Conservation (phyloP, 2,888 invertebrate genomes). For the Brachyptera putata region DNA sequence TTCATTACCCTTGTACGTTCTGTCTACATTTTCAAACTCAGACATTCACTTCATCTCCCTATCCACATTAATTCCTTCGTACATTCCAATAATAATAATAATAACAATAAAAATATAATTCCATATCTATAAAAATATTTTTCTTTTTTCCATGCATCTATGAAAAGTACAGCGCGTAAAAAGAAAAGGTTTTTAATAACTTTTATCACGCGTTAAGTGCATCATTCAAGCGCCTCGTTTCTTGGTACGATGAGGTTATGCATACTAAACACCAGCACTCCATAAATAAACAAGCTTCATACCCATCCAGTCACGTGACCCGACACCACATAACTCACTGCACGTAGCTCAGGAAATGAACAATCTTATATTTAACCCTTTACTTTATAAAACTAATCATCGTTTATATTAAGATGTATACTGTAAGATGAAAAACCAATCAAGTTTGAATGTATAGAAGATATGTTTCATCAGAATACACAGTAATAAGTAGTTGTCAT, state of each 20-base stretch:
- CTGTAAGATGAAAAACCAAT: no score
- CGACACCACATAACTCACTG: slow-evolving; percentile 10
- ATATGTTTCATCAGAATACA: no score
- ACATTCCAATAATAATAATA: no score
- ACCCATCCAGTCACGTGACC: background rate
- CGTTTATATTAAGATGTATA: background rate
- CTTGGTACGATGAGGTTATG: background rate
- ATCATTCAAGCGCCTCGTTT: slow-evolving; percentile 22
- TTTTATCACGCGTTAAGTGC: slow-evolving; percentile 23
- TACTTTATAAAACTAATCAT: background rate
- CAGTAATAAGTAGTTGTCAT: no score
- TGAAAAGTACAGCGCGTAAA: no score
- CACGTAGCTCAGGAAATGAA: no score
- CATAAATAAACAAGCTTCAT: slow-evolving; percentile 13
- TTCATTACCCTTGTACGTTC: no score
- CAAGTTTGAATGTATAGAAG: no score
- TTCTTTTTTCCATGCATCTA: background rate
- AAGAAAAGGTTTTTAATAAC: slow-evolving; percentile 25
- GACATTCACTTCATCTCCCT: no score
- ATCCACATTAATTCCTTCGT: no score
- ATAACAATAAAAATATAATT: background rate
- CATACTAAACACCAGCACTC: slow-evolving; percentile 1
- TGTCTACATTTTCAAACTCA: no score
- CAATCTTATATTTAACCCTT: background rate
- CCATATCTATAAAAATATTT: background rate